Base-by-base conservation (phyloP, 2,113 vertebrate species). In the Pachypanchax playfairii region DNA sequence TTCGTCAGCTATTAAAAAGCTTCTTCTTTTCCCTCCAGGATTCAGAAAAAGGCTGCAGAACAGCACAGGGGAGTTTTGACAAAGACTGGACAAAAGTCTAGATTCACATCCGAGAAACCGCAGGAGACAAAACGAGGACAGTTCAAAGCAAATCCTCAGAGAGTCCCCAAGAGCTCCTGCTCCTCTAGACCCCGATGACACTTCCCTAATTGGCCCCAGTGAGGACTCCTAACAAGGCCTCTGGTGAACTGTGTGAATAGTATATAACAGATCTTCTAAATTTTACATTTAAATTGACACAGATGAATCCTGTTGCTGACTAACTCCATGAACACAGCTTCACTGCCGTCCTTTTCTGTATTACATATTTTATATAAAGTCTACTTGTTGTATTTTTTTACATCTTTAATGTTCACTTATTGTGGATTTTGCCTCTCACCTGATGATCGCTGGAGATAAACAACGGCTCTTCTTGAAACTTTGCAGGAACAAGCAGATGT, bases 121-220 rank as follows among this genome's bases (percentile, higher is more conserved):
- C 53, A 21, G 12, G 71, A 68, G 62, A 56, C 43, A 42, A 83
- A 70, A 56, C 73, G 24, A 58, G 73, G 69, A 60, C 78, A 68
- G 39, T 60, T 76, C 70, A 77, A 46, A 82, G 50, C 75, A 56
- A 88, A 88, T 67, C 83, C 82, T 56, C 82, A 65, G 70, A 81
- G 80, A 52, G 67, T 82, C 70, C 79, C 73, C 48, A 85, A 76
- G 46, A 79, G 64, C 57, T 28, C 69, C 54, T 18, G 38, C 48
- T 85, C 77, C 38, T 72, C 64, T 1, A 86, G 80, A 79, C 80
- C 80, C 43, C 58, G 67, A 63, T 85, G 75, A 89, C 65, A 46
- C 73, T 29, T 17, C 46, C 63, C 57, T 76, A 76, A 80, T 83
- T 82, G 70, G 76, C 57, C 74, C 77, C 73, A 70, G 67, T 56